Evolutionary conservation across 2,113 vertebrate species (phyloP).

Genomic region (Ptilorrhoa leucosticta): DNA sequence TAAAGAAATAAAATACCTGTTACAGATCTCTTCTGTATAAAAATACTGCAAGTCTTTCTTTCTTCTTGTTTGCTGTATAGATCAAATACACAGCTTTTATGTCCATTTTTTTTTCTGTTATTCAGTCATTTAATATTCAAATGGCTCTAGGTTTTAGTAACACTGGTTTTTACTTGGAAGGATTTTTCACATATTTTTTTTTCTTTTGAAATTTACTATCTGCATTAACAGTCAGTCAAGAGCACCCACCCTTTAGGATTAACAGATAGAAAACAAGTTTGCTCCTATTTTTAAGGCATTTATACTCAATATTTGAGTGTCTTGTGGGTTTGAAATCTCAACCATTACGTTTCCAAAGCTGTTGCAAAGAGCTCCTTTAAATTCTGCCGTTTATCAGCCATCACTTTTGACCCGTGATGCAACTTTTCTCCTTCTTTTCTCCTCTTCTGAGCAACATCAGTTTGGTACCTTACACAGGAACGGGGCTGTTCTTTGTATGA

Average conservation of each 20-base stretch:
- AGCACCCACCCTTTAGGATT: constrained; percentile 58
- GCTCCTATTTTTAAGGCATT: constrained; percentile 80
- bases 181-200: constrained; percentile 25
- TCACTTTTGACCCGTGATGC: constrained; percentile 15
- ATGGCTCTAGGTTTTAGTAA: constrained; percentile 73
- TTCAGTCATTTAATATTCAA: constrained; percentile 59
- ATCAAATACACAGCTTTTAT: constrained; percentile 46
- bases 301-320: constrained; percentile 74
- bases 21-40: constrained; percentile 76
- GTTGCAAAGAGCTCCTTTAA: constrained; percentile 33
- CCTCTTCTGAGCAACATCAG: constrained; percentile 42
- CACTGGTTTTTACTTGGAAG: constrained; percentile 56
- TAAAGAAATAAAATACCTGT: constrained; percentile 78
- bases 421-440: neutral
- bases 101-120: constrained; percentile 26
- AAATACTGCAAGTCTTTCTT: constrained; percentile 73
- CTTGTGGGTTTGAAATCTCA: constrained; percentile 65
- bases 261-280: constrained; percentile 70
- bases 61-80: constrained; percentile 58
- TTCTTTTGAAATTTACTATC: constrained; percentile 10
- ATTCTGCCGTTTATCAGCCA: neutral
- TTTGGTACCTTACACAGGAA: constrained; percentile 85
- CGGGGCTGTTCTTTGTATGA: constrained; percentile 89
- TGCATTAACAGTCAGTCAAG: constrained; percentile 65
- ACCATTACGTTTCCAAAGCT: constrained; percentile 19